Percentiles rank a stretch among this genome's conserved stretches.
Conservation (phyloP, 2,113 vertebrate genomes). For the Sceloporus undulatus region DNA sequence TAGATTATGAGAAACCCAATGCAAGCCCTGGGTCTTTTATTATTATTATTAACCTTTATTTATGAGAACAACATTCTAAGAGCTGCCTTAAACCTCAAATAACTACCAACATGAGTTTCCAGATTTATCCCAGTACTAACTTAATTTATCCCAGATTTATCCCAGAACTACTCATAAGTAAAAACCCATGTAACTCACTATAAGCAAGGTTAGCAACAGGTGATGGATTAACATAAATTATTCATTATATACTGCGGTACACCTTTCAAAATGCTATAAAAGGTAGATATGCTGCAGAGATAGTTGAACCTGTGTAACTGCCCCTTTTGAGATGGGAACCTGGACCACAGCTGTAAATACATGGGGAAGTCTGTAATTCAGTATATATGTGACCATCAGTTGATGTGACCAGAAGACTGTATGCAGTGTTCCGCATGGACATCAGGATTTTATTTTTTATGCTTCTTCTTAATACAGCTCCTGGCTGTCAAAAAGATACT, state of each 20-base stretch:
- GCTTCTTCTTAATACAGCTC: background rate
- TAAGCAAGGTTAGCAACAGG: background rate
- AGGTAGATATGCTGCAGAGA: background rate
- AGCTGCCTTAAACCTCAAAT: background rate
- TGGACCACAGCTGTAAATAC: background rate
- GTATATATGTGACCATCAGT: background rate
- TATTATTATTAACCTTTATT: too few relatives aligned
- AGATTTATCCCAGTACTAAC: background rate
- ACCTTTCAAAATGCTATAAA: constrained; percentile 18
- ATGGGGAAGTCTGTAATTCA: background rate
- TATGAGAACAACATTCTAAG: background rate
- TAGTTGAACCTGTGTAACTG: background rate
- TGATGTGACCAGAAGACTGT: background rate
- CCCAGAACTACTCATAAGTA: background rate
- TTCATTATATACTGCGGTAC: background rate
- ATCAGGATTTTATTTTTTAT: background rate
- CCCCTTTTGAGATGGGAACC: background rate
- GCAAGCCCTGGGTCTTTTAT: background rate
- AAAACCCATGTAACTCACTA: background rate
- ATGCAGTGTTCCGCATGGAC: background rate
- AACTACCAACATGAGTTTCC: background rate
- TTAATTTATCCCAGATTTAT: too few relatives aligned
- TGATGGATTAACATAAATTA: constrained; percentile 4
- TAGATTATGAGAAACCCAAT: background rate
- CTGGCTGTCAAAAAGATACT: background rate